phyloP scores from a whole-genome alignment of 1,140 invertebrate species.

The Micrasema longulum region DNA sequence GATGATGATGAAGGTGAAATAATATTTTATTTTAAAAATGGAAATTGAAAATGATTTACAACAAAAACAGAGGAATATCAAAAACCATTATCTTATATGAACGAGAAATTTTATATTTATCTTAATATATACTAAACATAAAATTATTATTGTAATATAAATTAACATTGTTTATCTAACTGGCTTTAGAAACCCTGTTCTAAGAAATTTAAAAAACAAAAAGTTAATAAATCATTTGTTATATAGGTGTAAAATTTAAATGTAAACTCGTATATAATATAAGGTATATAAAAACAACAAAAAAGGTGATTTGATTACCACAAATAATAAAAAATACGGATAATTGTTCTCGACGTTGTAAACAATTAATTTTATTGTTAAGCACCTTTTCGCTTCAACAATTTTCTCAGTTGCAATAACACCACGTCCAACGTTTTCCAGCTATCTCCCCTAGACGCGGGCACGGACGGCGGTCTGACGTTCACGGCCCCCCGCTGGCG shows the following conservation, averaged over 20 bases:
- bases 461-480: conserved; percentile 94
- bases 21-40: too few relatives aligned
- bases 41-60: too few relatives aligned
- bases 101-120: too few relatives aligned
- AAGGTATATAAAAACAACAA: not conserved
- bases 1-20: too few relatives aligned
- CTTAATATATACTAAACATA: too few relatives aligned
- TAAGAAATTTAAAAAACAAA: too few relatives aligned
- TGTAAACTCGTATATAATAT: not conserved
- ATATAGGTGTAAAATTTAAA: not conserved
- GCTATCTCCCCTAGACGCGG: conserved; percentile 93
- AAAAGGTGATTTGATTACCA: not conserved
- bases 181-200: too few relatives aligned
- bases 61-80: too few relatives aligned
- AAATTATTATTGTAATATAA: too few relatives aligned
- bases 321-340: not conserved
- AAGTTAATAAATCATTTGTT: too few relatives aligned
- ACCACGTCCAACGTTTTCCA: conserved; percentile 58
- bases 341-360: not conserved
- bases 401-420: not conserved
- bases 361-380: not conserved
- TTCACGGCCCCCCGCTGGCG: conserved; percentile 95
- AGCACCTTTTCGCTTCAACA: not conserved
- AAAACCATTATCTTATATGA: too few relatives aligned
- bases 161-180: too few relatives aligned